These are phyloP conservation scores for Thalpophila matura DNA, from an alignment of 2,888 invertebrate genomes.

Conservation along the genomic window DNA sequence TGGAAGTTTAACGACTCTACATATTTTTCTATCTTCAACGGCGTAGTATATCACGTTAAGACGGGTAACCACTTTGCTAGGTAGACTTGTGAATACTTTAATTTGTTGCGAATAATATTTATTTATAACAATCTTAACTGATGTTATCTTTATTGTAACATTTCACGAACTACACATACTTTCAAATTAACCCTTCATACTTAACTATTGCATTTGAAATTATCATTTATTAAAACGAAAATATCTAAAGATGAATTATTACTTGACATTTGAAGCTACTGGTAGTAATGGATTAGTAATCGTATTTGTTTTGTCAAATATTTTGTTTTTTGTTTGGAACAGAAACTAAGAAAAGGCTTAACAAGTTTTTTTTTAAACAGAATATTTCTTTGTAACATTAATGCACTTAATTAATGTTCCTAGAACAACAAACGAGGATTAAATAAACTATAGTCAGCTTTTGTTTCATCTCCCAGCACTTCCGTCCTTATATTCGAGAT, in stretches of 20 bases:
- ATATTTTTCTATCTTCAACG: conserved; percentile 3
- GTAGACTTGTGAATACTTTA: conserved; percentile 24
- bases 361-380: neutral
- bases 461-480: neutral
- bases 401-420: neutral
- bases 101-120: conserved; percentile 25
- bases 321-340: neutral
- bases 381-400: neutral
- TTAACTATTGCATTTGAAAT: conserved; percentile 7
- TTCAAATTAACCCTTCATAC: conserved; percentile 26
- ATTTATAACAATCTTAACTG: neutral
- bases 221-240: conserved; percentile 24
- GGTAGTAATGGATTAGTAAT: conserved; percentile 13
- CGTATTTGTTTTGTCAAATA: neutral
- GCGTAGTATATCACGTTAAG: conserved; percentile 34
- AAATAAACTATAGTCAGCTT: neutral
- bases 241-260: conserved; percentile 34
- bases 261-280: conserved; percentile 28
- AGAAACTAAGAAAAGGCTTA: neutral
- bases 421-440: neutral
- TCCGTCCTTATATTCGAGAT: conserved; percentile 24
- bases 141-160: conserved; percentile 18
- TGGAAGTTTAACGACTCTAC: conserved; percentile 15
- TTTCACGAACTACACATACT: conserved; percentile 13
- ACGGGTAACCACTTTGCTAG: conserved; percentile 34